Conservation (phyloP, 2,888 invertebrate genomes). For the Brachypalpus laphriformis region DNA sequence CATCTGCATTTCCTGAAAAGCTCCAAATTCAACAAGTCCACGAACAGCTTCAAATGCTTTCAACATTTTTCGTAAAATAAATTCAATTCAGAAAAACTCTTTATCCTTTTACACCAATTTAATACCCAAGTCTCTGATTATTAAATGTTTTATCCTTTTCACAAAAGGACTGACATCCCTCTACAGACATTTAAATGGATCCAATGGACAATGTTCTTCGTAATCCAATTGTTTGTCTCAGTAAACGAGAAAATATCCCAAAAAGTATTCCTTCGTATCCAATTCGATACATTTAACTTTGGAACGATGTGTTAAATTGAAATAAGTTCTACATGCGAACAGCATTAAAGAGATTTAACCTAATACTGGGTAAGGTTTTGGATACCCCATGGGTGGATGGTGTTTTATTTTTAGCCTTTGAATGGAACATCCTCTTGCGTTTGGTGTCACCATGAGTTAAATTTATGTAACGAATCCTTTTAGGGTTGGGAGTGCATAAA, state of each 20-base stretch:
- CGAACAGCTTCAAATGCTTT: background rate
- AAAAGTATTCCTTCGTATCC: background rate
- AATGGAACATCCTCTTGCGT: background rate
- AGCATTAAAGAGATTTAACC: slow-evolving; percentile 5
- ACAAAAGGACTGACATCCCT: background rate
- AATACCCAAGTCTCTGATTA: background rate
- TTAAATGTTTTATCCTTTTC: background rate
- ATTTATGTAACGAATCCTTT: background rate
- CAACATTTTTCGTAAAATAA: background rate
- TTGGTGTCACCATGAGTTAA: background rate
- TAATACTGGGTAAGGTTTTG: background rate
- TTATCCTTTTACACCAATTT: background rate
- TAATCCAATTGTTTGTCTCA: slow-evolving; percentile 18
- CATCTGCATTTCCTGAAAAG: background rate
- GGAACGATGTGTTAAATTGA: slow-evolving; percentile 39
- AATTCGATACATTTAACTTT: slow-evolving; percentile 5
- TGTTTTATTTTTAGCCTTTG: background rate
- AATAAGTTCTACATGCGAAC: background rate
- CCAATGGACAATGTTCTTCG: background rate
- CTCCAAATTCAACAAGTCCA: background rate
- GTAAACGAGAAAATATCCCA: slow-evolving; percentile 7
- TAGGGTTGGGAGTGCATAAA: background rate
- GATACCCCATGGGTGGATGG: background rate
- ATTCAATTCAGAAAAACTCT: background rate
- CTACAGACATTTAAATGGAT: background rate